A percentile compares a stretch with the other conserved stretches of the same genome.
These are phyloP conservation scores for Axis porcinus DNA, from an alignment of 2,113 vertebrate species.

Conservation along the genomic window DNA sequence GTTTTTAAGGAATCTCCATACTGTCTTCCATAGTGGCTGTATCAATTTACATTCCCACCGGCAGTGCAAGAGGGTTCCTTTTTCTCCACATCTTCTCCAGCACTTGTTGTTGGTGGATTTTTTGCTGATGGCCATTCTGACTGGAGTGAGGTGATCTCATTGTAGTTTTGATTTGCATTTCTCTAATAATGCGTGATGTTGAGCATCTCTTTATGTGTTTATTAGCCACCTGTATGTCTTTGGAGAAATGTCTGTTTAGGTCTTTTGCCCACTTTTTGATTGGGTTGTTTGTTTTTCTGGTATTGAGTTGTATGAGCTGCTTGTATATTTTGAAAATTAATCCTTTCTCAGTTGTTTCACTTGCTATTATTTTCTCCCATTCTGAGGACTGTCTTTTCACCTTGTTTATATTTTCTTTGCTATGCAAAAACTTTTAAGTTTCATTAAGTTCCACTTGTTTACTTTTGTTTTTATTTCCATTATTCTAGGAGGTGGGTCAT, in stretches of 20 bases:
- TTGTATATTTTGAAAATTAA: neutral
- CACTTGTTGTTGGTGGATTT: neutral
- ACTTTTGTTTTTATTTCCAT: neutral
- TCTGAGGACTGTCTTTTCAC: neutral
- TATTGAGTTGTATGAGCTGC: neutral
- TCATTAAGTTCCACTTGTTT: neutral
- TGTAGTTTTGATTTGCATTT: neutral
- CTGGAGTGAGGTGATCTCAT: neutral
- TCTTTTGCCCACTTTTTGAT: neutral
- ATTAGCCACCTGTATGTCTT: neutral
- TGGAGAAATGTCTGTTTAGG: neutral
- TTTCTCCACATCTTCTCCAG: neutral
- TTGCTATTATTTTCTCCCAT: neutral
- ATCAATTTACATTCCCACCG: neutral
- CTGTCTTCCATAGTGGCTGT: neutral
- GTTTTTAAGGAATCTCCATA: neutral
- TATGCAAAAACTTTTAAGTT: neutral
- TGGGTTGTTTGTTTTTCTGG: neutral
- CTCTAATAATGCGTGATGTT: neutral
- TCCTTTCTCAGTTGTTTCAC: neutral
- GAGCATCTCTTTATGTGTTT: neutral
- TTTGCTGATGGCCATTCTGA: neutral
- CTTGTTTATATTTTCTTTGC: neutral
- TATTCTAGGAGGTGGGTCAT: neutral
- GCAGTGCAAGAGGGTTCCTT: neutral